These are phyloP conservation scores for Eurystomus glaucurus DNA, from an alignment of 2,797 vertebrate genomes.

Conservation along the genomic window DNA sequence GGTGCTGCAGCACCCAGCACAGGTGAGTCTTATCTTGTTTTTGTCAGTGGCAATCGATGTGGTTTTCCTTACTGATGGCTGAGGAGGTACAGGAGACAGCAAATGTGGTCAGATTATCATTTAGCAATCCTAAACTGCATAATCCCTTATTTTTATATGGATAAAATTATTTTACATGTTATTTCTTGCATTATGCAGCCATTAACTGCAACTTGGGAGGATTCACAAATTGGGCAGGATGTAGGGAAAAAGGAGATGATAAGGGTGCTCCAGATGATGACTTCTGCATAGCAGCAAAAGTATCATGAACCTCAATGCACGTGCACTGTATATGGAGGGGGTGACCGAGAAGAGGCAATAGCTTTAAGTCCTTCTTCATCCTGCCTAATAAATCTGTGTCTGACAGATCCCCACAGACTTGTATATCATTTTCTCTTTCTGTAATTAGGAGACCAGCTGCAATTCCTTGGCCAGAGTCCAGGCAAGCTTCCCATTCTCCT, in stretches of 20 bases:
- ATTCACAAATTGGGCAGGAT: background rate
- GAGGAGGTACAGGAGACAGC: background rate
- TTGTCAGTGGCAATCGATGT: background rate
- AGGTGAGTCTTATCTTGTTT: background rate
- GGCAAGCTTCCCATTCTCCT: constrained; percentile 30
- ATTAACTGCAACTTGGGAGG: background rate
- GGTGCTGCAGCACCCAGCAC: background rate
- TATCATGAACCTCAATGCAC: background rate
- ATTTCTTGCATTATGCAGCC: background rate
- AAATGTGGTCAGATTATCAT: background rate
- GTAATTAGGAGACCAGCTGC: constrained; percentile 70
- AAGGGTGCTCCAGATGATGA: background rate
- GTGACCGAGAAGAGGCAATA: background rate
- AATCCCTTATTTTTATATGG: background rate
- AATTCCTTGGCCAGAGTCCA: constrained; percentile 46
- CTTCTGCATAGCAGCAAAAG: constrained; percentile 13
- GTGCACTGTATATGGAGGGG: background rate
- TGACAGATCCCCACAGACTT: constrained; percentile 47
- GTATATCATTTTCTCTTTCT: constrained; percentile 48
- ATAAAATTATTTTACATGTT: background rate
- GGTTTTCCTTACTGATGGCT: background rate
- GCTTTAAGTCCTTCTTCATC: constrained; percentile 42
- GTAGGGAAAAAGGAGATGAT: background rate
- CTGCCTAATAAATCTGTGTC: constrained; percentile 64
- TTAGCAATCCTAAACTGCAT: background rate